These are phyloP conservation scores for Carcina quercana DNA, from an alignment of 2,888 invertebrate genomes.

Conservation along the genomic window DNA sequence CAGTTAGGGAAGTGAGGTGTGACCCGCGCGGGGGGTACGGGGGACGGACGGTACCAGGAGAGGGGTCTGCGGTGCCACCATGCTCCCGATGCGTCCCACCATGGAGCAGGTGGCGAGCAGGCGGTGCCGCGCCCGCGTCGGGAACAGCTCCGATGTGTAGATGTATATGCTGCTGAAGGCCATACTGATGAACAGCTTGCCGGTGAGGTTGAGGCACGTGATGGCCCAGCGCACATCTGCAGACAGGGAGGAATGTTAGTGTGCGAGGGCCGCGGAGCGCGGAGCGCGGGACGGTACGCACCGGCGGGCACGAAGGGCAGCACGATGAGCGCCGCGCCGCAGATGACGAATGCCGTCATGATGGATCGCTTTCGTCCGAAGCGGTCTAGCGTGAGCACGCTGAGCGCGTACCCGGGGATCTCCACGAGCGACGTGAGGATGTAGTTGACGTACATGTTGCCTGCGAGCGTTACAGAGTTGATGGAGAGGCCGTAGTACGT, in stretches of 20 bases:
- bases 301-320: conserved; percentile 74
- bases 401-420: conserved; percentile 77
- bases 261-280: too few relatives aligned
- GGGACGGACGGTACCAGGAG: conserved; percentile 60
- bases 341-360: conserved; percentile 72
- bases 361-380: conserved; percentile 75
- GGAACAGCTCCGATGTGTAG: conserved; percentile 80
- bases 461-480: conserved; percentile 83
- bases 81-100: conserved; percentile 77
- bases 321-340: conserved; percentile 68
- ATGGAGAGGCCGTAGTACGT: conserved; percentile 88
- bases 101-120: conserved; percentile 78
- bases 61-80: conserved; percentile 80
- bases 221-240: conserved; percentile 60
- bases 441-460: conserved; percentile 86
- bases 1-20: too few relatives aligned
- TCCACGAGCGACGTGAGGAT: conserved; percentile 78
- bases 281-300: too few relatives aligned
- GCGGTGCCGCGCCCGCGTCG: conserved; percentile 76
- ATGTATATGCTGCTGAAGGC: conserved; percentile 64
- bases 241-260: not conserved
- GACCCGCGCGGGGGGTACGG: not conserved
- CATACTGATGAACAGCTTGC: conserved; percentile 65
- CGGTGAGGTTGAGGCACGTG: conserved; percentile 64
- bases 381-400: conserved; percentile 72